These are phyloP conservation scores for Phyllotreta cruciferae DNA, from an alignment of 2,888 invertebrate species.

Conservation along the genomic window DNA sequence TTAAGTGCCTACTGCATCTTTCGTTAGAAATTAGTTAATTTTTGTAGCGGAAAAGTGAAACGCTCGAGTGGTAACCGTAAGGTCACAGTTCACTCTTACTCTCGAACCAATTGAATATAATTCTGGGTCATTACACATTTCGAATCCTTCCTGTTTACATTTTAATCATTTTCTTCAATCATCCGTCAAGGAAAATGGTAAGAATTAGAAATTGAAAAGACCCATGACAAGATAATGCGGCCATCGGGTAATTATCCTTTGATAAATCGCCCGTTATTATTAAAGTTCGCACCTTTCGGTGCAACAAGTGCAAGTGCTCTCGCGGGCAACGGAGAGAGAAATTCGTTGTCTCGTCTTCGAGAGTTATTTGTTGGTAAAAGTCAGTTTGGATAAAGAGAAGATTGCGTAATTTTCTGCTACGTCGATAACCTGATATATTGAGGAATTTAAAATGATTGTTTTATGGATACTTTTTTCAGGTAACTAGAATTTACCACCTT, in stretches of 20 bases:
- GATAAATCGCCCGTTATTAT: slow-evolving; percentile 10
- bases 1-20: too few species aligned
- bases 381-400: slow-evolving; percentile 14
- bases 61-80: slow-evolving; percentile 19
- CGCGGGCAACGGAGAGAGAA: slow-evolving; percentile 7
- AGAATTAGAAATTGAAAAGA: slow-evolving; percentile 8
- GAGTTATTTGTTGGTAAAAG: not conserved
- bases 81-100: slow-evolving; percentile 25
- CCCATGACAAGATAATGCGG: slow-evolving; percentile 11
- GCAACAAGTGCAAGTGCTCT: slow-evolving; percentile 10
- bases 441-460: slow-evolving; percentile 11
- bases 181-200: slow-evolving; percentile 3
- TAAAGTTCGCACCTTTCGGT: slow-evolving; percentile 15
- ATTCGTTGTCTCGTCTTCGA: slow-evolving; percentile 7
- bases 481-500: slow-evolving; percentile 1
- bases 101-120: slow-evolving; percentile 6
- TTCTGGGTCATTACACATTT: slow-evolving; percentile 15
- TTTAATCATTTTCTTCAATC: not conserved
- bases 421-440: slow-evolving; percentile 13
- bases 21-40: too few species aligned
- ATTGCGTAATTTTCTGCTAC: slow-evolving; percentile 17
- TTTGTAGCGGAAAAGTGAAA: slow-evolving; percentile 18
- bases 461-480: not conserved
- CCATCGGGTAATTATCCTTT: slow-evolving; percentile 9
- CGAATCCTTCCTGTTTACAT: slow-evolving; percentile 4